Conservation (phyloP, 2,113 vertebrate species). For the Apus apus region DNA sequence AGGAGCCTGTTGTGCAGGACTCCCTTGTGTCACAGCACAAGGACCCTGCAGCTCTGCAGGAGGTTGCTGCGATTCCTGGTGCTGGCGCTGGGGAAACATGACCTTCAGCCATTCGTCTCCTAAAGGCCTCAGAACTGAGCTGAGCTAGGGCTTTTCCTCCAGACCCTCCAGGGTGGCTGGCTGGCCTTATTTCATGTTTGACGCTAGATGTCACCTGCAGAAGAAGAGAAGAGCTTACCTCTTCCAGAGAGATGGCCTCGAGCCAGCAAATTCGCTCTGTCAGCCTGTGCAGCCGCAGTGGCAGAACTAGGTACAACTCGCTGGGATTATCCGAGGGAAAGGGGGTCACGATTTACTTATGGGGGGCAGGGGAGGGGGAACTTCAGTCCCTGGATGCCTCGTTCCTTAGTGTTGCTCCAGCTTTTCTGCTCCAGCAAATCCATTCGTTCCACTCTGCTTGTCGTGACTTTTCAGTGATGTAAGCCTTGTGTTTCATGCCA, state of each 20-base stretch:
- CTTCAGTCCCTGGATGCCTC: not conserved
- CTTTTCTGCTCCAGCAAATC: not conserved
- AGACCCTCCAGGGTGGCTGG: not conserved
- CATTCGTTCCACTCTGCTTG: not conserved
- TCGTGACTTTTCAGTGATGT: not conserved
- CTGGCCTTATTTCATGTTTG: not conserved
- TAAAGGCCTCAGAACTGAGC: not conserved
- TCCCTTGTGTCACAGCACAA: not conserved
- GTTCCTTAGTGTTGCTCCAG: not conserved
- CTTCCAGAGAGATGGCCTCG: conserved; percentile 79
- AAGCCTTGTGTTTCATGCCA: not conserved
- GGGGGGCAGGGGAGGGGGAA: not conserved
- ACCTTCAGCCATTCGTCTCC: not conserved
- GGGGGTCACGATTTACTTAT: not conserved
- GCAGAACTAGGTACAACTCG: conserved; percentile 83
- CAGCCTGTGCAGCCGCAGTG: conserved; percentile 83
- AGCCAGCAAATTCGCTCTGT: conserved; percentile 82
- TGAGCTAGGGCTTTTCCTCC: not conserved
- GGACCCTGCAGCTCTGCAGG: not conserved
- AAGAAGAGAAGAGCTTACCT: conserved; percentile 60
- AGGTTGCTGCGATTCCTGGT: not conserved
- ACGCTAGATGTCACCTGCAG: conserved; percentile 67
- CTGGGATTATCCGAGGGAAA: not conserved
- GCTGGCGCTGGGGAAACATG: not conserved
- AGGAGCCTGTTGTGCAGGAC: conserved; percentile 6